A percentile compares a stretch with the other conserved stretches of the same genome.
Evolutionary conservation across 2,888 invertebrate species (phyloP).

Genomic region (Lycophotia porphyrea): DNA sequence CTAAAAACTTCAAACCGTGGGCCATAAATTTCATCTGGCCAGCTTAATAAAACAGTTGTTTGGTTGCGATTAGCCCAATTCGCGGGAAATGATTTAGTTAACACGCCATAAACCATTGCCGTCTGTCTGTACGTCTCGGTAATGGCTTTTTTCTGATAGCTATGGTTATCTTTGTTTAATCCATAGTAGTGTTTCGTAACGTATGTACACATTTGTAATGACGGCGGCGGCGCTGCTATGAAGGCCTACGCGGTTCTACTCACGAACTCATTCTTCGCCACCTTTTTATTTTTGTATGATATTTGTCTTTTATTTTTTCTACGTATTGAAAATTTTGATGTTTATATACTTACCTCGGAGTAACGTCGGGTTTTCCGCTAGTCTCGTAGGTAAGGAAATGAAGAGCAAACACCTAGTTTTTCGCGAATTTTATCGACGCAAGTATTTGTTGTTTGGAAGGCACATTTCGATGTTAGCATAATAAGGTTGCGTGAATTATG

Average conservation of each 20-base stretch:
- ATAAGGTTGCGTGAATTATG: constrained; percentile 62
- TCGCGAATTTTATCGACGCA: constrained; percentile 30
- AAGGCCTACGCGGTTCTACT: neutral
- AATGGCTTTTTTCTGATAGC: constrained; percentile 24
- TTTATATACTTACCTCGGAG: neutral
- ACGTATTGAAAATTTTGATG: no score
- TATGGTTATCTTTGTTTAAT: constrained; percentile 19
- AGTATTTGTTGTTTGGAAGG: constrained; percentile 19
- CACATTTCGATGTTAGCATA: constrained; percentile 38
- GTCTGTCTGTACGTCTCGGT: constrained; percentile 31
- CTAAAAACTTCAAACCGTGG: constrained; percentile 60
- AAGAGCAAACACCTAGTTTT: constrained; percentile 30
- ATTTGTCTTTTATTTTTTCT: neutral
- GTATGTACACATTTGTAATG: neutral
- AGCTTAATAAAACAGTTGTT: constrained; percentile 65
- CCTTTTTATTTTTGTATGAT: constrained; percentile 9
- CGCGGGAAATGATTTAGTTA: constrained; percentile 61
- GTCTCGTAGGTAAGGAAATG: constrained; percentile 29
- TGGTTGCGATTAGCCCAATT: constrained; percentile 61
- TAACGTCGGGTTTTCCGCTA: neutral
- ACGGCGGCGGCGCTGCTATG: no score
- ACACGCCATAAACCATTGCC: constrained; percentile 35
- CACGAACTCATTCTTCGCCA: constrained; percentile 8
- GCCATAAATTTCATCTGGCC: constrained; percentile 62
- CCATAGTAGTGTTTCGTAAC: constrained; percentile 5